phyloP scores from a whole-genome alignment of 2,888 invertebrate species.

The Chaitophorus viminalis region DNA sequence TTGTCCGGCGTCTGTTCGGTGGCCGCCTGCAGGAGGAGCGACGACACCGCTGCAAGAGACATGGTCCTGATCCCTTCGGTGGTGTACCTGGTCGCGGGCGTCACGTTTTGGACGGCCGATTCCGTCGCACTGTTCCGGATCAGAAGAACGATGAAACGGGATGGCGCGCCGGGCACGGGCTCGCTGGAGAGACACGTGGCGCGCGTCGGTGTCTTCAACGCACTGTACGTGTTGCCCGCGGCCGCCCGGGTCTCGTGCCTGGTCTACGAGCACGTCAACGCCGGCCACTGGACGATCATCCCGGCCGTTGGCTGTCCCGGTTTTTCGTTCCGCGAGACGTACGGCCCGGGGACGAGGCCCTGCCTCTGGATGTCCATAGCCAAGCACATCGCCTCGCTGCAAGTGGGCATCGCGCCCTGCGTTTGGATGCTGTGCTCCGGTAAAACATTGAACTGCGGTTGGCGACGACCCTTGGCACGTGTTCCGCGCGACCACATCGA shows the following conservation, averaged over 20 bases:
- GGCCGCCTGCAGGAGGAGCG: conserved; percentile 86
- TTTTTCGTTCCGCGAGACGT: conserved; percentile 68
- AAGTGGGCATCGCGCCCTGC: conserved; percentile 95
- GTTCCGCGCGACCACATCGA: conserved; percentile 68
- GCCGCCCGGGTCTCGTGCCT: conserved; percentile 91
- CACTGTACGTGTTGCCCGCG: conserved; percentile 94
- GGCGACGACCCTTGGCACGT: conserved; percentile 85
- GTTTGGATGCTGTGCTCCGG: conserved; percentile 99
- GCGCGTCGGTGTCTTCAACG: conserved; percentile 95
- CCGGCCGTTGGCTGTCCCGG: conserved; percentile 83
- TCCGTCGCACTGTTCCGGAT: conserved; percentile 96
- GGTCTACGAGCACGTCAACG: conserved; percentile 91
- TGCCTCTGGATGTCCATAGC: conserved; percentile 94
- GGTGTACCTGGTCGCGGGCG: conserved; percentile 89
- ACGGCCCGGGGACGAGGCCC: conserved; percentile 71
- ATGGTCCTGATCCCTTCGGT: conserved; percentile 92
- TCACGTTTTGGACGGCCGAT: conserved; percentile 90
- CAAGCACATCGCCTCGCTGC: conserved; percentile 95
- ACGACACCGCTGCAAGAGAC: conserved; percentile 80
- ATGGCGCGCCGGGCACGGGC: conserved; percentile 87
- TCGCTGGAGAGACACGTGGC: conserved; percentile 97
- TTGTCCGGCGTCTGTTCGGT: conserved; percentile 93
- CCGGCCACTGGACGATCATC: conserved; percentile 90
- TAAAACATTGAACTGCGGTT: conserved; percentile 91
- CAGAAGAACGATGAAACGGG: conserved; percentile 96